Evolutionary conservation across 2,113 vertebrate genomes (phyloP).

Genomic region (Platichthys flesus): DNA sequence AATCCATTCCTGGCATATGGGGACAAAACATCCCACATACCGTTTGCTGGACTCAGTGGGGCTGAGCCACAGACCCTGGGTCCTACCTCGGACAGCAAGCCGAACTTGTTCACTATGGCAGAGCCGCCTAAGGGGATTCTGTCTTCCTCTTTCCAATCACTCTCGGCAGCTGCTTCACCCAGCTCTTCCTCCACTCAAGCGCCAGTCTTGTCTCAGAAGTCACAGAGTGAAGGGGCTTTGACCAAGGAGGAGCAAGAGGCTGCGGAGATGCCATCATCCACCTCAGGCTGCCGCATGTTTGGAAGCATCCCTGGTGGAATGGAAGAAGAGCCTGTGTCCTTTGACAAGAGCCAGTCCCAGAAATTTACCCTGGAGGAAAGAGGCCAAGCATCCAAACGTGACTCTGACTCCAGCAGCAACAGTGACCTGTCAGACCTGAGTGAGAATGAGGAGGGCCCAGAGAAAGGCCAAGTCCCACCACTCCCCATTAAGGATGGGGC

Average conservation of each 20-base stretch:
- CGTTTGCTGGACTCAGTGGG: constrained; percentile 89
- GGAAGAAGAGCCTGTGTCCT: constrained; percentile 85
- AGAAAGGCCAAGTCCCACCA: constrained; percentile 78
- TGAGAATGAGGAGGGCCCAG: constrained; percentile 92
- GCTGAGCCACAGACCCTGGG: constrained; percentile 76
- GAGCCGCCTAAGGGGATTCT: constrained; percentile 91
- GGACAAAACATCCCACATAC: constrained; percentile 87
- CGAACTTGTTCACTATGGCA: constrained; percentile 90
- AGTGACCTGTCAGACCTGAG: constrained; percentile 97
- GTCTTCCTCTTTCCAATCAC: constrained; percentile 82
- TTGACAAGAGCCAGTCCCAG: constrained; percentile 88
- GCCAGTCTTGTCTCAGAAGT: constrained; percentile 76
- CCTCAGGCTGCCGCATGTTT: constrained; percentile 84
- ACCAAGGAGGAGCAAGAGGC: constrained; percentile 85
- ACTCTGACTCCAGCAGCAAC: constrained; percentile 96
- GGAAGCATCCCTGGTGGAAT: constrained; percentile 75
- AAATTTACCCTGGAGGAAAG: constrained; percentile 95
- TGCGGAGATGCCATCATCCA: constrained; percentile 86
- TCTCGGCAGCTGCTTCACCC: constrained; percentile 75
- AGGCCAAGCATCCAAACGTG: constrained; percentile 89
- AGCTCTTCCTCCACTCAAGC: constrained; percentile 83
- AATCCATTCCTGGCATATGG: constrained; percentile 95
- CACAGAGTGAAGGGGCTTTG: constrained; percentile 81
- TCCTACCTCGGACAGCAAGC: constrained; percentile 83
- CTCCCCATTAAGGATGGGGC: constrained; percentile 71